Evolutionary conservation across 2,113 vertebrate genomes (phyloP).

Genomic region (Boleophthalmus pectinirostris): DNA sequence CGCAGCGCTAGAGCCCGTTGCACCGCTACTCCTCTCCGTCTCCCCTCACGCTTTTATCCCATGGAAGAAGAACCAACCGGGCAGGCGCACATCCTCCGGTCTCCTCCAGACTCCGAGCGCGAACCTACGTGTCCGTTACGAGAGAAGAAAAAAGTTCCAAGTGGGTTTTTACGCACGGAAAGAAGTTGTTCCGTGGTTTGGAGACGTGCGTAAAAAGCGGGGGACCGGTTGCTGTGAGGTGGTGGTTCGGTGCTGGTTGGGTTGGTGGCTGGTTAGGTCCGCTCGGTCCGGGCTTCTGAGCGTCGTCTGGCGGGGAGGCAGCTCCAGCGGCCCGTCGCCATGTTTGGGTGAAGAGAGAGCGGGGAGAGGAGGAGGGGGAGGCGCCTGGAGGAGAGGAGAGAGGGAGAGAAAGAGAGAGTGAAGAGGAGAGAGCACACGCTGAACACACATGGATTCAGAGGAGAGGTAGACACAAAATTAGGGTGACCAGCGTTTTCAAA

Average conservation of each 20-base stretch:
- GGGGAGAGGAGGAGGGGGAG: slow-evolving; percentile 28
- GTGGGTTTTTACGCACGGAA: not conserved
- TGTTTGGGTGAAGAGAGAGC: slow-evolving; percentile 50
- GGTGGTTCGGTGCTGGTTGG: not conserved
- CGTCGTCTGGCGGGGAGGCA: slow-evolving; percentile 50
- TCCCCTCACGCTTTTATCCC: not conserved
- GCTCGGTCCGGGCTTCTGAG: slow-evolving; percentile 34
- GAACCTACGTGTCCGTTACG: slow-evolving; percentile 22
- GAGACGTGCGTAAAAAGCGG: not conserved
- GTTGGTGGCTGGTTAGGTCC: not conserved
- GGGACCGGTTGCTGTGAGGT: not conserved
- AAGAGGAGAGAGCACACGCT: not conserved
- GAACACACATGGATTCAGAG: not conserved
- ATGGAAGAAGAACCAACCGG: slow-evolving; percentile 3
- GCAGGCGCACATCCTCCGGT: slow-evolving; percentile 48
- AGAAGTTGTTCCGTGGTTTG: not conserved
- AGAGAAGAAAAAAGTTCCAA: slow-evolving; percentile 12
- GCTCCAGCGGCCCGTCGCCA: slow-evolving; percentile 63
- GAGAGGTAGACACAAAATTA: no score
- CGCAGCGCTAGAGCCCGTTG: slow-evolving; percentile 21
- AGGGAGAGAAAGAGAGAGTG: not conserved
- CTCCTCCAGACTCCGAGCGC: slow-evolving; percentile 21
- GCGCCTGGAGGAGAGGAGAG: slow-evolving; percentile 3
- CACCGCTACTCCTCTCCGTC: not conserved
- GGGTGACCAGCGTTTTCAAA: no score